Evolutionary conservation across 2,888 invertebrate species (phyloP).

Genomic region (Geophilus truncorum): DNA sequence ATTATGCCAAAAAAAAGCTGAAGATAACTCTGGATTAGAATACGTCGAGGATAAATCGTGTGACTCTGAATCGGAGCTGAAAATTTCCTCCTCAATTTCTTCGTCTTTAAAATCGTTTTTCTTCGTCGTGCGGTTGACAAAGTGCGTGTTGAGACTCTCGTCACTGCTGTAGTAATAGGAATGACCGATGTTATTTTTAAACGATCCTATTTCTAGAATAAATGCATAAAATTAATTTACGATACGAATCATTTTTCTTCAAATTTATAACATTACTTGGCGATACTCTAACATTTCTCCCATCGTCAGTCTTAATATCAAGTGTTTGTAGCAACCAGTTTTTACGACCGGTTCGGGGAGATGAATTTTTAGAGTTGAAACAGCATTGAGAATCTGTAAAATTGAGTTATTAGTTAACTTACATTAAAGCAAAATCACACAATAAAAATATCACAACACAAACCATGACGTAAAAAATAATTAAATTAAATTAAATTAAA

Average conservation of each 20-base stretch:
- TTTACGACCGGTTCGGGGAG: neutral
- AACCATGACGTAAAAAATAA: neutral
- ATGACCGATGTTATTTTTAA: neutral
- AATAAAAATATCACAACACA: neutral
- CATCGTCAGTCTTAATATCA: slow-evolving; percentile 12
- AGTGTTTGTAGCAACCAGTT: neutral
- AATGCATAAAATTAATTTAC: too few relatives aligned
- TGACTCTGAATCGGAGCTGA: neutral
- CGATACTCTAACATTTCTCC: neutral
- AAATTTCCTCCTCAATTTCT: slow-evolving; percentile 12
- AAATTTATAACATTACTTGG: neutral
- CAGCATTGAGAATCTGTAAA: neutral
- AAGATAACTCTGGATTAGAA: neutral
- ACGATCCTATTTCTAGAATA: neutral
- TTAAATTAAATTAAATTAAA: neutral
- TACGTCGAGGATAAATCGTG: neutral
- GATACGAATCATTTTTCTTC: too few relatives aligned
- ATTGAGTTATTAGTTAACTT: neutral
- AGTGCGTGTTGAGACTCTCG: neutral
- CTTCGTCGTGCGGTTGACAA: neutral
- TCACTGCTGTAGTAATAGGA: neutral
- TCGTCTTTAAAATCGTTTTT: neutral
- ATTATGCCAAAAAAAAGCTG: neutral
- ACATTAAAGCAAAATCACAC: neutral
- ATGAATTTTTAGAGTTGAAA: neutral